Percentiles rank a stretch among this genome's conserved stretches.
Evolutionary conservation across 2,888 invertebrate genomes (phyloP).

Genomic region (Aquatica leii): DNA sequence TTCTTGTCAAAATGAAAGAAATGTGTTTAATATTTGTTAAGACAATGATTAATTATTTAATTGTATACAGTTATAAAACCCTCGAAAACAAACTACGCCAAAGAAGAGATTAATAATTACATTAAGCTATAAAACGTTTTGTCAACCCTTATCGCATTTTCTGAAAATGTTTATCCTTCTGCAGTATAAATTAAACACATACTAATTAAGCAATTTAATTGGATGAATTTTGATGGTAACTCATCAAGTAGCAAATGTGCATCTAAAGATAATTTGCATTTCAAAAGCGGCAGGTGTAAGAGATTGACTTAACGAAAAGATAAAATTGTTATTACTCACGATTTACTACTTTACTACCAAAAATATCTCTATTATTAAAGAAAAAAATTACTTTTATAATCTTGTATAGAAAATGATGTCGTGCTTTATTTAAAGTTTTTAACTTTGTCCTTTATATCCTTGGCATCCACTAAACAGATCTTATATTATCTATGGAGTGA

Average conservation of each 20-base stretch:
- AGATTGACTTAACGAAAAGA: neutral
- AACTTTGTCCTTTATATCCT: too few species aligned
- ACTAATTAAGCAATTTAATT: neutral
- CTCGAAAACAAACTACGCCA: neutral
- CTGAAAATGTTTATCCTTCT: neutral
- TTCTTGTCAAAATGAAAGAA: too few species aligned
- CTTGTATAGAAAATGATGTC: neutral
- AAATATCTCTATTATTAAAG: too few species aligned
- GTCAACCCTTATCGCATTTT: slow-evolving; percentile 2
- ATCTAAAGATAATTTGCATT: slow-evolving; percentile 1
- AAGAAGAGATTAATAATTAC: slow-evolving; percentile 1
- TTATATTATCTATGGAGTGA: neutral
- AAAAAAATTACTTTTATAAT: neutral
- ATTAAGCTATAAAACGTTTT: neutral
- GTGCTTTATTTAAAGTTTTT: neutral
- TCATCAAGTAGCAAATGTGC: neutral
- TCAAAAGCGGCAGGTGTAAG: neutral
- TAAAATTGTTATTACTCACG: neutral
- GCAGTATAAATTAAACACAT: neutral
- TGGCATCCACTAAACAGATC: too few species aligned
- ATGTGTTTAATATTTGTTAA: too few species aligned
- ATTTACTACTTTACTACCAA: too few species aligned
- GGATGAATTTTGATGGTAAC: neutral
- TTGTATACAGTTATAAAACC: too few species aligned
- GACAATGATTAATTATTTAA: too few species aligned